Evolutionary conservation across 2,797 vertebrate genomes (phyloP), one percentile per base, ranked within the genome.

Genomic region (Acridotheres tristis): DNA sequence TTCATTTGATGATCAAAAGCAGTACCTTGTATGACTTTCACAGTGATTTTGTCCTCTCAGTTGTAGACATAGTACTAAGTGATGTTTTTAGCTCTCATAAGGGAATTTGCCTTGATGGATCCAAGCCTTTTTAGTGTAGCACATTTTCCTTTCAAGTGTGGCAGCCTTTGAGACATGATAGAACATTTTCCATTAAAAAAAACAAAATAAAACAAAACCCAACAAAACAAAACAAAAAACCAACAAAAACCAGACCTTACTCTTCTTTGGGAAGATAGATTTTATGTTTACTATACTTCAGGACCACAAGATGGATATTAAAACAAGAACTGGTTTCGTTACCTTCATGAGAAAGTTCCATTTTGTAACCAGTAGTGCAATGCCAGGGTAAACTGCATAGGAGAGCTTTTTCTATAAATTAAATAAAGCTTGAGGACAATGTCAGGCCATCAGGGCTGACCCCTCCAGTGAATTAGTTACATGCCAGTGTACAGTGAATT

Each of bases 1-100:
- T 77, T 87, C 27, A 74, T 82, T 54, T 81, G 71, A 36, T 69
- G 68, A 94, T 90, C 74, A 95, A 93, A 95, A 78, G 61, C 29
- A 72, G 53, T 10, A 62, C 30, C 38, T 67, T 68, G 30, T 62
- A 84, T 26, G 55, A 85, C 72, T 80, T 62, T 48, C 66, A 81
- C 47, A 69, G 59, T 45, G 42, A 42, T 63, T 89, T 80, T 79
- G 29, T 62, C 48, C 47, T 58, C 53, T 89, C 38, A 45, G 29
- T 27, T 80, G 57, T 16, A 88, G 82, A 67, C 79, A 50, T 10
- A 32, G 42, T 42, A 74, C 20, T 83, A 85, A 89, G 50, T 32
- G 45, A 45, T 57, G 18, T 21, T 79, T 93, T 67, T 59, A 86
- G 43, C 59, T 88, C 48, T 32, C 65, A 16, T 69, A 57, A 73